These are phyloP conservation scores for Leptopterna dolabrata DNA, from an alignment of 2,888 invertebrate genomes.

Conservation along the genomic window DNA sequence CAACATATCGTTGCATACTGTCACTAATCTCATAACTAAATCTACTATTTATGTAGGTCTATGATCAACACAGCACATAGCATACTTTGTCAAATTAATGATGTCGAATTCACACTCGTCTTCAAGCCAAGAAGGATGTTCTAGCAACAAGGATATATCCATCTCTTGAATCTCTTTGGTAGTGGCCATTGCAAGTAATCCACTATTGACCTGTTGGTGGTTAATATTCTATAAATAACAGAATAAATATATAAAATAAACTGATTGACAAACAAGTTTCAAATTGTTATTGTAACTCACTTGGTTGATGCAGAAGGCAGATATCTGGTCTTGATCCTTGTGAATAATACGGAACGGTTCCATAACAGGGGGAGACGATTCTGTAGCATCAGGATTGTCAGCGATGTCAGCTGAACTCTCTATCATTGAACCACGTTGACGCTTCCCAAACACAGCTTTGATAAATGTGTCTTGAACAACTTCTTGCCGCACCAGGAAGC, in stretches of 20 bases:
- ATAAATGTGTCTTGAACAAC: constrained; percentile 94
- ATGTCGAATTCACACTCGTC: constrained; percentile 98
- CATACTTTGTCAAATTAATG: constrained; percentile 77
- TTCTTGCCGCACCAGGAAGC: constrained; percentile 91
- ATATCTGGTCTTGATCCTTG: constrained; percentile 98
- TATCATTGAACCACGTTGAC: constrained; percentile 56
- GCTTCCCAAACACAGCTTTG: constrained; percentile 90
- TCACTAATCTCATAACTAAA: too few relatives aligned
- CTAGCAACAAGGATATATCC: constrained; percentile 92
- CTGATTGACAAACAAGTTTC: too few relatives aligned
- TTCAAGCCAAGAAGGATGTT: constrained; percentile 93
- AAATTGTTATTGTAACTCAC: constrained; percentile 68
- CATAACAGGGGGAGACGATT: constrained; percentile 50
- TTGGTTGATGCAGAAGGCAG: constrained; percentile 96
- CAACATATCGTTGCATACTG: too few relatives aligned
- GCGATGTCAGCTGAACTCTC: constrained; percentile 28
- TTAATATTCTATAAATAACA: not conserved
- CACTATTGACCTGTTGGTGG: constrained; percentile 75
- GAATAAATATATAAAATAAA: not conserved
- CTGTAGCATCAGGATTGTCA: constrained; percentile 57
- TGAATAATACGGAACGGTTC: constrained; percentile 96
- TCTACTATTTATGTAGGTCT: too few relatives aligned
- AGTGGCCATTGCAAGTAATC: constrained; percentile 91
- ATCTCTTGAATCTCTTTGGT: constrained; percentile 97
- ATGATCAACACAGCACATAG: not conserved